phyloP scores from a whole-genome alignment of 2,797 vertebrate species.

The Choloepus didactylus region DNA sequence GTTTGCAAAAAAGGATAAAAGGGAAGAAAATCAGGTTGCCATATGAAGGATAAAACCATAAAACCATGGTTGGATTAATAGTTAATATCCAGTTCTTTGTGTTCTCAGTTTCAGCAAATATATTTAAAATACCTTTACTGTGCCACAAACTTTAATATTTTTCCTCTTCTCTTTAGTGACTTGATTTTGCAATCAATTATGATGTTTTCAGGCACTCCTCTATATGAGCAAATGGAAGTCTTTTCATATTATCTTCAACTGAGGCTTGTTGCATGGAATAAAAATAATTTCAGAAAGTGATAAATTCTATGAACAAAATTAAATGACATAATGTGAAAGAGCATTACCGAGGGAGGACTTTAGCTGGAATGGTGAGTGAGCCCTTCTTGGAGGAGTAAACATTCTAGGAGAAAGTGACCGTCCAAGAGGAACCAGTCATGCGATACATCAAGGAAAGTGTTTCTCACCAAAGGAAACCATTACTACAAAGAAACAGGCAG shows the following conservation, averaged over 20 bases:
- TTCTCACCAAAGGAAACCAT: neutral
- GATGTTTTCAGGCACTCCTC: neutral
- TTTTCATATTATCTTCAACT: conserved; percentile 14
- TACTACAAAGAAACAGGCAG: neutral
- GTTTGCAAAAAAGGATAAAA: conserved; percentile 37
- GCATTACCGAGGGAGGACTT: neutral
- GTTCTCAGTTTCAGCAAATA: conserved; percentile 29
- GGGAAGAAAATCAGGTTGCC: neutral
- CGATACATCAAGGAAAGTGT: neutral
- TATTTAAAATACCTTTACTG: neutral
- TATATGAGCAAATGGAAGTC: neutral
- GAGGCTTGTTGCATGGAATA: neutral
- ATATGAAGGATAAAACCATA: neutral
- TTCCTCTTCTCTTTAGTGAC: neutral
- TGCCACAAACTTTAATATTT: neutral
- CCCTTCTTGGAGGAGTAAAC: neutral
- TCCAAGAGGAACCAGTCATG: neutral
- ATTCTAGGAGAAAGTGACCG: neutral
- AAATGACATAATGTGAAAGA: neutral
- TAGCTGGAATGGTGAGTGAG: neutral
- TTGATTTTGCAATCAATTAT: neutral
- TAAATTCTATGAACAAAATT: neutral
- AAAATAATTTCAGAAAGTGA: neutral
- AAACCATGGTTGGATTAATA: conserved; percentile 4
- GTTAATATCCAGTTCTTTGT: neutral